These are phyloP conservation scores for Mormyrops boulengeri DNA, from an alignment of 2,797 vertebrate genomes.

Conservation along the genomic window DNA sequence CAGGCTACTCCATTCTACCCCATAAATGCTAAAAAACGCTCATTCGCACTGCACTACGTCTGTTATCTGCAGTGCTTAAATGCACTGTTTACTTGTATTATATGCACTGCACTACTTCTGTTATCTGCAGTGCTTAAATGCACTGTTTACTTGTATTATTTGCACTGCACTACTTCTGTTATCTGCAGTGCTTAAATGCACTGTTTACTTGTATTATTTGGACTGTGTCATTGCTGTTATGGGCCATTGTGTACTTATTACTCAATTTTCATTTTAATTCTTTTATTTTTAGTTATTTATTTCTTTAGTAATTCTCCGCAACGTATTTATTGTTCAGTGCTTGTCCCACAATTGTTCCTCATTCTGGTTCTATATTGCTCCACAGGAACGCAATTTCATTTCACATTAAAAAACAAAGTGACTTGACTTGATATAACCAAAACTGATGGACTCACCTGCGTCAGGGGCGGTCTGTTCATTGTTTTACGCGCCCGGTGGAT, in stretches of 20 bases:
- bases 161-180: neutral
- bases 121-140: neutral
- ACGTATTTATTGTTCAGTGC: neutral
- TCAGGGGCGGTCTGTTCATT: constrained; percentile 71
- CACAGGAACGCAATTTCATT: neutral
- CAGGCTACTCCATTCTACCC: neutral
- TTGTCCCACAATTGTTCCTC: neutral
- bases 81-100: neutral
- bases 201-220: neutral
- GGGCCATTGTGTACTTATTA: neutral
- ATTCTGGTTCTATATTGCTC: neutral
- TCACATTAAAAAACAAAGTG: neutral
- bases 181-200: neutral
- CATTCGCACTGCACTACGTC: neutral
- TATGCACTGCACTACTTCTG: neutral
- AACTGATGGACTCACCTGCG: constrained; percentile 58
- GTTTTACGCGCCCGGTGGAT: constrained; percentile 85
- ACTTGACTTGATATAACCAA: neutral
- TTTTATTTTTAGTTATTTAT: neutral
- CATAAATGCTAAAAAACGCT: neutral
- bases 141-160: neutral
- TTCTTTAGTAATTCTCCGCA: neutral
- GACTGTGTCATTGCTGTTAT: neutral
- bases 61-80: neutral
- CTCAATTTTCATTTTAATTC: neutral